Base-by-base conservation (phyloP, 2,797 vertebrate genomes). In the Sebastes jordani region DNA sequence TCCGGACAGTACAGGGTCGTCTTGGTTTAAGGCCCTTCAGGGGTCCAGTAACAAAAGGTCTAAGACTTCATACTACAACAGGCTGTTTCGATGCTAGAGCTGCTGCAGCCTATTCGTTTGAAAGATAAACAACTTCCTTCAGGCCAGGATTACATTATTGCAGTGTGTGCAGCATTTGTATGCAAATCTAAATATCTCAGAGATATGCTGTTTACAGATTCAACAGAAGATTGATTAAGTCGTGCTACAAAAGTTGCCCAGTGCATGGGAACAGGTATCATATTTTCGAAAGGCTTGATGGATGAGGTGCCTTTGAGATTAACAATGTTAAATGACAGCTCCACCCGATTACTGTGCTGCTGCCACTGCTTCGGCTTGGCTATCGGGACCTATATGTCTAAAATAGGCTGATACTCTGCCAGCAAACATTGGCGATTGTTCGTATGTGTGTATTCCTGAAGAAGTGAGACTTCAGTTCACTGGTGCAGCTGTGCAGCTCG, bases 281-380 rank as follows among this genome's bases (percentile, higher is more conserved):
- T 62, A 58, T 79, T 71, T 78, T 30, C 69, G 60, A 72, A 58
- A 63, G 69, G 32, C 2, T 1, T 71, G 73, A 83, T 69, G n/a
- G 79, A 89, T 11, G 34, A 81, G 52, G 9, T 16, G 66, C 8
- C 62, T 79, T 73, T 82, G 55, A 70, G 74, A 88, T 82, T 72
- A 86, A 71, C 75, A 34, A 46, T 22, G 49, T 78, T 71, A 85
- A 81, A 65, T 73, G 74, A 83, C 84, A 84, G 63, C 77, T 76
- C 67, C 79, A 64, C 64, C 85, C 78, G 88, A 83, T 88, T 80
- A 86, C 49, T 27, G 75, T 2, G 16, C 49, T 18, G 49, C 74
- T 72, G 76, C 83, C 38, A 30, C 84, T 29, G 64, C 63, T 27
- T 4, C 84, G 22, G 64, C 63, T 27, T 3, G 52, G 72, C 78